Conservation (phyloP, 2,888 invertebrate species). For the Dermolepida albohirtum region DNA sequence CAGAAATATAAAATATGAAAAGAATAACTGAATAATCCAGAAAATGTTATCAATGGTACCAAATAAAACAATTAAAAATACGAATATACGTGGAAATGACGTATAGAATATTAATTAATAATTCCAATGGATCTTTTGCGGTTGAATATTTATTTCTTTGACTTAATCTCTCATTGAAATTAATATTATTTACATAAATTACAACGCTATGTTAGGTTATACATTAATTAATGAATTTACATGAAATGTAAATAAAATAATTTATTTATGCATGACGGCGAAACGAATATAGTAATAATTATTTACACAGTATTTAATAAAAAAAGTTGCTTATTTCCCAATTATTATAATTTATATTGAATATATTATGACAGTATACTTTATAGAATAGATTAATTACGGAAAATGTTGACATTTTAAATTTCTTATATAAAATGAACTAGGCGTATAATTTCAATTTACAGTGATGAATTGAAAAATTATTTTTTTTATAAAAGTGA, state of each 20-base stretch:
- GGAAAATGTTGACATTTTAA: too few species aligned
- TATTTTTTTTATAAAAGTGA: too few species aligned
- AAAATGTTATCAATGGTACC: too few species aligned
- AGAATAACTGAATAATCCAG: too few species aligned
- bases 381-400: too few species aligned
- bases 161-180: neutral
- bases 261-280: neutral
- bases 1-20: too few species aligned
- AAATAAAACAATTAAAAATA: too few species aligned
- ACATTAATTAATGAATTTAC: slow-evolving; percentile 14
- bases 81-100: too few species aligned
- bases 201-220: neutral
- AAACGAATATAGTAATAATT: neutral
- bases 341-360: slow-evolving; percentile 2
- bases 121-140: neutral
- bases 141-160: neutral
- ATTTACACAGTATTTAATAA: neutral
- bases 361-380: neutral
- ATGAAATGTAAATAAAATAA: slow-evolving; percentile 1
- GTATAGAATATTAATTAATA: too few species aligned
- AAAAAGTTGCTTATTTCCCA: neutral
- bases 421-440: too few species aligned
- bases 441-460: too few species aligned
- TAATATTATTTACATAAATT: slow-evolving; percentile 14
- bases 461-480: too few species aligned